Conservation (phyloP, 2,113 vertebrate species). For the Reinhardtius hippoglossoides region DNA sequence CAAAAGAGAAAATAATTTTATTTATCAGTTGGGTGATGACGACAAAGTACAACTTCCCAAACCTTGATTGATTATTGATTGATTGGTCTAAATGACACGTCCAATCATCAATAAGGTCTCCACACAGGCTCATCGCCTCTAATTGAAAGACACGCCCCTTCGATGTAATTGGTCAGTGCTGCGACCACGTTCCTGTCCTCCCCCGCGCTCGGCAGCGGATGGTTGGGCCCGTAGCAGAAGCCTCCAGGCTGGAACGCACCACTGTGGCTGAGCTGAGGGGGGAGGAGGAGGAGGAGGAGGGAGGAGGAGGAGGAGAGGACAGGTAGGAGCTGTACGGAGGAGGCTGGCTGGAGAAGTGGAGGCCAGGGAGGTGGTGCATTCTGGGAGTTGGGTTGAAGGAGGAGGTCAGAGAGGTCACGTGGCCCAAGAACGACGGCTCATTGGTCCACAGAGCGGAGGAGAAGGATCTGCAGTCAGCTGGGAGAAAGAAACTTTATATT, state of each 20-base stretch:
- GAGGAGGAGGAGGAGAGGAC: constrained; percentile 33
- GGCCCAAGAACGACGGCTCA: constrained; percentile 62
- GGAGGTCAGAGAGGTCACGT: constrained; percentile 60
- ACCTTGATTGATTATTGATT: background rate
- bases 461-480: constrained; percentile 63
- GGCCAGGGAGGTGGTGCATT: constrained; percentile 62
- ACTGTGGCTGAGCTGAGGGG: constrained; percentile 51
- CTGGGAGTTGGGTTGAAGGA: constrained; percentile 62
- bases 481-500: background rate
- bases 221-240: constrained; percentile 69
- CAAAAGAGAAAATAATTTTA: background rate
- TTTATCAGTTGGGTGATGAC: too few relatives aligned
- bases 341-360: constrained; percentile 58
- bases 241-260: constrained; percentile 41
- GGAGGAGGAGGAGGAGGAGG: constrained; percentile 48
- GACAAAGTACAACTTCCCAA: too few relatives aligned
- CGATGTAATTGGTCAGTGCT: constrained; percentile 62
- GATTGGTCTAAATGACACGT: background rate
- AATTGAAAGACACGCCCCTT: constrained; percentile 64
- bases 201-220: constrained; percentile 41
- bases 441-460: constrained; percentile 65
- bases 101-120: constrained; percentile 65
- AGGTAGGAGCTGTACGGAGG: constrained; percentile 61
- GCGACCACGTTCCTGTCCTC: constrained; percentile 62
- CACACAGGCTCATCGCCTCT: constrained; percentile 77